These are phyloP conservation scores for Teleopsis dalmanni DNA, from an alignment of 1,140 invertebrate genomes.

Conservation along the genomic window DNA sequence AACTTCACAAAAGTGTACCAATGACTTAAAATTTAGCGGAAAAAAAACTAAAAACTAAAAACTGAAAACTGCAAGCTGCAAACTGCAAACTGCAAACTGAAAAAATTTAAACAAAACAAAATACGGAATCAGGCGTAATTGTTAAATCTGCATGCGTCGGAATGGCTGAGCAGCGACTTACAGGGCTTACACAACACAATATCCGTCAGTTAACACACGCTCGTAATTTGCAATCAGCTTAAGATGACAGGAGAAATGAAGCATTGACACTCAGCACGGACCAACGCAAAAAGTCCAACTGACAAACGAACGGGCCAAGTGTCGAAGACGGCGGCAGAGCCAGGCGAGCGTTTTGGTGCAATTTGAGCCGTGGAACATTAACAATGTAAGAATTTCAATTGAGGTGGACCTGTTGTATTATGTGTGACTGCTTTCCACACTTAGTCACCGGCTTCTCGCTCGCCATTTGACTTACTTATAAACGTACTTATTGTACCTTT, in stretches of 20 bases:
- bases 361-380: background rate
- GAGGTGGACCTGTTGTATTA: conserved; percentile 21
- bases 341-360: background rate
- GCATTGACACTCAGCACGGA: conserved; percentile 43
- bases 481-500: background rate
- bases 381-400: conserved; percentile 1
- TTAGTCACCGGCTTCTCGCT: background rate
- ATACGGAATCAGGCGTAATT: too few relatives aligned
- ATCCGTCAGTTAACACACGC: conserved; percentile 28
- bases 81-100: too few relatives aligned
- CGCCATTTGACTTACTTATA: too few relatives aligned
- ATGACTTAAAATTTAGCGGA: too few relatives aligned
- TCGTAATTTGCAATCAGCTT: conserved; percentile 45
- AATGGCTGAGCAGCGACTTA: too few relatives aligned
- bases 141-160: too few relatives aligned
- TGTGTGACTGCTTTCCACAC: background rate
- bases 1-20: too few relatives aligned
- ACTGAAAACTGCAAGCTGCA: too few relatives aligned
- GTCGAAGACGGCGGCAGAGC: conserved; percentile 10
- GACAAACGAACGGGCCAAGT: conserved; percentile 8
- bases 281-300: conserved; percentile 8
- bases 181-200: too few relatives aligned
- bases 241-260: conserved; percentile 45
- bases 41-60: too few relatives aligned
- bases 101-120: too few relatives aligned